Evolutionary conservation across 2,888 invertebrate genomes (phyloP).

Genomic region (Odontothrips loti): DNA sequence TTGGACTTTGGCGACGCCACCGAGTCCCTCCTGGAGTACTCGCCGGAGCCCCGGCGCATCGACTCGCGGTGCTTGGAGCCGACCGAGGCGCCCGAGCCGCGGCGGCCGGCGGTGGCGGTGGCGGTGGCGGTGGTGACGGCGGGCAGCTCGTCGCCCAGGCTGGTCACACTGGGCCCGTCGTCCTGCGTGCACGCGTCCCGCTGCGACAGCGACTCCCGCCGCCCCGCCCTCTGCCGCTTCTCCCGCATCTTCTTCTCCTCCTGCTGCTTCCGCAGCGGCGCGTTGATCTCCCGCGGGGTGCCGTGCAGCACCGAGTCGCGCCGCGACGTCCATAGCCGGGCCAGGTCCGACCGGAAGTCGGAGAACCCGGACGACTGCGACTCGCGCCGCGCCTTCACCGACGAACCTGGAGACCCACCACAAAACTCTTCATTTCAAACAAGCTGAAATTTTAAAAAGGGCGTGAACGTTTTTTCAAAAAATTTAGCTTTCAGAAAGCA

Average conservation of each 20-base stretch:
- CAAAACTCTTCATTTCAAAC: background rate
- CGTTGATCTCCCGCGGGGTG: constrained; percentile 47
- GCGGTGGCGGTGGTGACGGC: constrained; percentile 38
- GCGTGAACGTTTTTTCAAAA: too few species aligned
- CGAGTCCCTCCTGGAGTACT: constrained; percentile 58
- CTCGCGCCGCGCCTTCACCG: constrained; percentile 68
- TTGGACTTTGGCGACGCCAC: constrained; percentile 47
- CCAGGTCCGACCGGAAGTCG: constrained; percentile 67
- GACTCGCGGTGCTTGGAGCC: constrained; percentile 42
- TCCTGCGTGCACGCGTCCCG: constrained; percentile 14
- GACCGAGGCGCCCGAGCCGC: constrained; percentile 59
- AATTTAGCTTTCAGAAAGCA: too few species aligned
- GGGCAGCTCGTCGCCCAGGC: background rate
- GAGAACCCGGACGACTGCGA: constrained; percentile 62
- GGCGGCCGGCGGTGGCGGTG: constrained; percentile 44
- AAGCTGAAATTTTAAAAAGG: too few species aligned
- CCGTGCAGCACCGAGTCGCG: constrained; percentile 55
- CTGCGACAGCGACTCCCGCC: constrained; percentile 18
- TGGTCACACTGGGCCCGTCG: constrained; percentile 5
- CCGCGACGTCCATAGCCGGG: constrained; percentile 61
- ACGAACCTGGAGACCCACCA: constrained; percentile 45
- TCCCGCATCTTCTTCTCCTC: constrained; percentile 21
- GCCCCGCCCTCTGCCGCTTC: constrained; percentile 9
- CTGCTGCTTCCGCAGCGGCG: constrained; percentile 24
- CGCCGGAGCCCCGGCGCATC: constrained; percentile 60